Percentiles rank a stretch among this genome's conserved stretches.
Conservation (phyloP, 2,888 invertebrate genomes). For the Drosophila barbarae region DNA sequence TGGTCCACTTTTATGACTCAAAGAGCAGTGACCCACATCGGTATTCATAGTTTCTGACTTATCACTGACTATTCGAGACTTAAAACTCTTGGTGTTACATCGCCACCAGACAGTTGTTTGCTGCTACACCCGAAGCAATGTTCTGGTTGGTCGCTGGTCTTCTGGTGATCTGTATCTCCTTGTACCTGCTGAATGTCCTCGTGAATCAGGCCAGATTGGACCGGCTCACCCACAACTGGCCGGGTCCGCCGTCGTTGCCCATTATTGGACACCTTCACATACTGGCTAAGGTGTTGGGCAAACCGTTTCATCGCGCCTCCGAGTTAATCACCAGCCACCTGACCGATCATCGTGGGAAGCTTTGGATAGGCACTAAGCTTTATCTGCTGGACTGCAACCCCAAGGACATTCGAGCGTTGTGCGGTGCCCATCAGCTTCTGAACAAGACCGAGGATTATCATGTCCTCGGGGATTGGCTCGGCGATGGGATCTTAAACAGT, state of each 20-base stretch:
- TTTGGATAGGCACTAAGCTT: constrained; percentile 59
- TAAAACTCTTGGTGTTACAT: constrained; percentile 40
- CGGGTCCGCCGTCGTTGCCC: constrained; percentile 50
- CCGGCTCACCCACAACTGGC: constrained; percentile 57
- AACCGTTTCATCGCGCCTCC: constrained; percentile 39
- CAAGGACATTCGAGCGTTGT: constrained; percentile 56
- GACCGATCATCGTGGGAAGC: constrained; percentile 56
- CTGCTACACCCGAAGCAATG: constrained; percentile 37
- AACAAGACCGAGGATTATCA: constrained; percentile 56
- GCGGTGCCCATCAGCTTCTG: constrained; percentile 58
- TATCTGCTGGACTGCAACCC: constrained; percentile 63
- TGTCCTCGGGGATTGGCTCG: constrained; percentile 54
- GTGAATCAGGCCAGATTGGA: constrained; percentile 48
- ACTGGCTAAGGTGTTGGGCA: constrained; percentile 41
- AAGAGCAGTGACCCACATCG: constrained; percentile 12
- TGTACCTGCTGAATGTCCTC: constrained; percentile 32
- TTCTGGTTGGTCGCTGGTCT: constrained; percentile 35
- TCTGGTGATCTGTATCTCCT: constrained; percentile 16
- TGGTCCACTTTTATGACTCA: neutral
- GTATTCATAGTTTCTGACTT: neutral
- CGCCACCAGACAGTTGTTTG: constrained; percentile 32
- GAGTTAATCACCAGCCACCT: constrained; percentile 43
- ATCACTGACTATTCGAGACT: constrained; percentile 10
- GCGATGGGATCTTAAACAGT: constrained; percentile 55
- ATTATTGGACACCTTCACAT: constrained; percentile 60